These are phyloP conservation scores for Dreissena rostriformis DNA, from an alignment of 1,140 invertebrate species.

Conservation along the genomic window DNA sequence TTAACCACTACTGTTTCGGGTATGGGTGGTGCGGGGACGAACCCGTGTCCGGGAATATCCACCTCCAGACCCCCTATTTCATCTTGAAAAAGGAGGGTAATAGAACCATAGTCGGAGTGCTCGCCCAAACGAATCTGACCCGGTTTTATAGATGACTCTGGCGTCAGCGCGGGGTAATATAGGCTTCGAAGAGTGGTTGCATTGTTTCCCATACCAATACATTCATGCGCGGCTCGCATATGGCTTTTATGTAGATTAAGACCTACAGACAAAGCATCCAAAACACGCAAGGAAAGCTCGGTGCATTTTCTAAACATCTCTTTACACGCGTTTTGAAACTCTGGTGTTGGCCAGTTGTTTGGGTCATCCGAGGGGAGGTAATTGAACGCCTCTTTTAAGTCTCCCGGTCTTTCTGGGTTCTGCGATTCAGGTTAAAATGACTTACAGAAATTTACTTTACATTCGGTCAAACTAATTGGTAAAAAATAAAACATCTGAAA, in stretches of 20 bases:
- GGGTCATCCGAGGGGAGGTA: slow-evolving; percentile 17
- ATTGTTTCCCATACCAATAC: slow-evolving; percentile 6
- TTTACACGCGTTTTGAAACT: slow-evolving; percentile 31
- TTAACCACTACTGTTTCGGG: slow-evolving; percentile 54
- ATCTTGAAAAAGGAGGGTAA: slow-evolving; percentile 88
- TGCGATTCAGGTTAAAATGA: too few species aligned
- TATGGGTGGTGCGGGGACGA: slow-evolving; percentile 49
- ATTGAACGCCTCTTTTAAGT: slow-evolving; percentile 48
- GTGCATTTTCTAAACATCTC: slow-evolving; percentile 31
- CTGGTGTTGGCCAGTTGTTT: neutral
- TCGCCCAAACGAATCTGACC: slow-evolving; percentile 86
- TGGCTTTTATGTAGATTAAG: slow-evolving; percentile 35
- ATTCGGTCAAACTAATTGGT: too few species aligned
- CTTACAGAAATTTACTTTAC: too few species aligned
- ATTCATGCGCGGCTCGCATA: slow-evolving; percentile 34
- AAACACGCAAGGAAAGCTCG: slow-evolving; percentile 25
- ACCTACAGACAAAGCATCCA: slow-evolving; percentile 58
- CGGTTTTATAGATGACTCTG: slow-evolving; percentile 61
- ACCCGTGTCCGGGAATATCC: slow-evolving; percentile 19
- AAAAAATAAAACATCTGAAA: too few species aligned
- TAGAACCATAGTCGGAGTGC: slow-evolving; percentile 89
- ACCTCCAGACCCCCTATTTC: slow-evolving; percentile 81
- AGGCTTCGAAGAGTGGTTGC: slow-evolving; percentile 28
- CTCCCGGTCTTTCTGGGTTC: slow-evolving; percentile 28
- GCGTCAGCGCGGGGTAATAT: slow-evolving; percentile 25